Conservation (phyloP, 2,888 invertebrate genomes). For the Carpatolechia fugitivella region DNA sequence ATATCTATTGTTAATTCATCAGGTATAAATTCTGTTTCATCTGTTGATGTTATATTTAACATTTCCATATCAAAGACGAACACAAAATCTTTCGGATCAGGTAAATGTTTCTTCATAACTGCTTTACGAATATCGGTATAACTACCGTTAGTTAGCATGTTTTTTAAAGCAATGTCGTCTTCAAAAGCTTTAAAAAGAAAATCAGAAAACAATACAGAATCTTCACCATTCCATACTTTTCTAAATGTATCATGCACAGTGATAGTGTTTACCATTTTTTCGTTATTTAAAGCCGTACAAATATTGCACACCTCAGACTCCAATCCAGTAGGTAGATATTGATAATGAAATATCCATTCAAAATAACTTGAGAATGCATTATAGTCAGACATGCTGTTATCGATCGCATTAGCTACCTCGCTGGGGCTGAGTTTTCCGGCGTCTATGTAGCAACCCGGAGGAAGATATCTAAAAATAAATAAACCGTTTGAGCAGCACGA, state of each 20-base stretch:
- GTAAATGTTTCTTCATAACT: neutral
- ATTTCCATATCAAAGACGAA: neutral
- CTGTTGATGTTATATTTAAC: neutral
- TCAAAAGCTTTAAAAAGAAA: neutral
- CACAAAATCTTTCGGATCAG: neutral
- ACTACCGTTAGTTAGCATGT: neutral
- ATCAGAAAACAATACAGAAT: neutral
- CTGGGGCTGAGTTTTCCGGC: constrained; percentile 27
- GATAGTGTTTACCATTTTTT: constrained; percentile 15
- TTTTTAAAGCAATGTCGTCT: neutral
- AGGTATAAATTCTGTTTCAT: neutral
- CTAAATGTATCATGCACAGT: constrained; percentile 25
- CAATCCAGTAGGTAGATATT: constrained; percentile 14
- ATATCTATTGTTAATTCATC: neutral
- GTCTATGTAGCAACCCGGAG: constrained; percentile 33
- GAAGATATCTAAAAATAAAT: constrained; percentile 27
- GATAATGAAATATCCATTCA: constrained; percentile 32
- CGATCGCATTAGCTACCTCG: constrained; percentile 30
- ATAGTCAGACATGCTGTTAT: constrained; percentile 26
- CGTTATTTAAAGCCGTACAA: constrained; percentile 27
- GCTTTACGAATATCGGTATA: neutral
- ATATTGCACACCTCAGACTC: constrained; percentile 27
- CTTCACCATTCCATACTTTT: constrained; percentile 28
- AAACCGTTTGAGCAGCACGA: too few species aligned
- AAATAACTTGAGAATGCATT: constrained; percentile 30